A percentile compares a stretch with the other conserved stretches of the same genome.
Conservation (phyloP, 2,113 vertebrate species). For the Andinoacara biseriatus region DNA sequence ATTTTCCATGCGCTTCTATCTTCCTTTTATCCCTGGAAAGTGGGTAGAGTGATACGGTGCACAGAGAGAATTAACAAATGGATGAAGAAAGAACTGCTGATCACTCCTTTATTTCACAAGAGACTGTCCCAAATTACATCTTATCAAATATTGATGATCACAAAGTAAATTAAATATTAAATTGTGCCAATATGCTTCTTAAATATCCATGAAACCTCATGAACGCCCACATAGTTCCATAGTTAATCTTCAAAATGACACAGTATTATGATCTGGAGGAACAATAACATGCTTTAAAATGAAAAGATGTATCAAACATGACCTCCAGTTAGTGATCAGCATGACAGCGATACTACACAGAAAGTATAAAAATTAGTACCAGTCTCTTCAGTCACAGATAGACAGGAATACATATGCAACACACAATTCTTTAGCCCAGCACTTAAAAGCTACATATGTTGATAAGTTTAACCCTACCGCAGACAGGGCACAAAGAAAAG, state of each 20-base stretch:
- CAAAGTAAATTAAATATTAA: conserved; percentile 54
- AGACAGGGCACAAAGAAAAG: conserved; percentile 46
- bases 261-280: conserved; percentile 5
- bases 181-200: conserved; percentile 54
- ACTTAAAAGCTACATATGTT: conserved; percentile 28
- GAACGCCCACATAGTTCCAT: conserved; percentile 26
- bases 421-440: conserved; percentile 14
- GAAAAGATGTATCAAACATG: conserved; percentile 1
- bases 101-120: conserved; percentile 26
- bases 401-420: not conserved
- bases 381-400: not conserved
- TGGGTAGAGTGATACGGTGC: not conserved
- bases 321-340: conserved; percentile 5
- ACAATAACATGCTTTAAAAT: conserved; percentile 7
- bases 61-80: conserved; percentile 15
- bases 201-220: conserved; percentile 56
- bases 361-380: not conserved
- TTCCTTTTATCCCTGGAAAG: conserved; percentile 11
- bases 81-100: conserved; percentile 13
- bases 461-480: conserved; percentile 39
- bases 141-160: conserved; percentile 59
- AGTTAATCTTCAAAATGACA: conserved; percentile 32
- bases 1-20: conserved; percentile 68
- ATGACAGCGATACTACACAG: not conserved
- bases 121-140: conserved; percentile 35